Evolutionary conservation across 2,888 invertebrate species (phyloP).

Genomic region (Patella depressa): DNA sequence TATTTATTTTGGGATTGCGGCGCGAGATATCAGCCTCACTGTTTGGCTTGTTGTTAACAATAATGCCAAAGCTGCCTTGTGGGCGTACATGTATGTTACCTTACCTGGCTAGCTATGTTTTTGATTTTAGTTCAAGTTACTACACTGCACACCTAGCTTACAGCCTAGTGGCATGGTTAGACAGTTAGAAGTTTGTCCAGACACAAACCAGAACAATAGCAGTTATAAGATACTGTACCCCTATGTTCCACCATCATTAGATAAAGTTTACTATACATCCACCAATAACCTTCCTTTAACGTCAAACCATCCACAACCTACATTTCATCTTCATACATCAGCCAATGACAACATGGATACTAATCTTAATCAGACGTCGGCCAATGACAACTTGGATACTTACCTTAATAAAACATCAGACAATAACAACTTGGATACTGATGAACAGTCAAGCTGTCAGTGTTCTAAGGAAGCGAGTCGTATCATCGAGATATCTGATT

Average conservation of each 20-base stretch:
- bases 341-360: background rate
- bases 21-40: no score
- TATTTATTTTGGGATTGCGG: no score
- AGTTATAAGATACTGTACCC: conserved; percentile 41
- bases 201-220: no score
- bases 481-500: conserved; percentile 1
- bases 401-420: background rate
- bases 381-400: conserved; percentile 1
- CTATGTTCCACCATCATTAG: conserved; percentile 45
- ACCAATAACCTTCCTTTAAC: background rate
- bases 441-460: background rate
- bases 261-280: conserved; percentile 31
- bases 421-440: background rate
- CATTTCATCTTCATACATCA: conserved; percentile 1
- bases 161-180: no score
- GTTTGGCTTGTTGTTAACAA: no score
- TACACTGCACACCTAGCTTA: no score
- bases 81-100: no score
- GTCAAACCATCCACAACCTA: background rate
- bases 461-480: background rate
- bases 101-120: no score
- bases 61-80: no score
- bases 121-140: no score
- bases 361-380: background rate
- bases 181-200: no score